These are phyloP conservation scores for Gymnodraco acuticeps DNA, from an alignment of 2,797 vertebrate genomes.

Conservation along the genomic window DNA sequence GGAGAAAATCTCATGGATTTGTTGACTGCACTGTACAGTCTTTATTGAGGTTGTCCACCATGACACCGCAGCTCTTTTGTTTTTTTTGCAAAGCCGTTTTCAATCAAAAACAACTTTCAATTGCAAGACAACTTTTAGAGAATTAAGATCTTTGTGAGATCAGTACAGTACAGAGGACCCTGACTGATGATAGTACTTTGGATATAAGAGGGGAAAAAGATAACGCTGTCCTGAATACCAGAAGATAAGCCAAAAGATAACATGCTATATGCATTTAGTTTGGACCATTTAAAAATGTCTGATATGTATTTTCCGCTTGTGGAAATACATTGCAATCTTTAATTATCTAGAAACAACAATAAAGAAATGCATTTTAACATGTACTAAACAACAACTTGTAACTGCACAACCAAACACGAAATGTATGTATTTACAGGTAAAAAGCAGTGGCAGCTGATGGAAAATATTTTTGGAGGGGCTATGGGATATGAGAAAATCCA, in stretches of 20 bases:
- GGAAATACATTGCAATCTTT: too few relatives aligned
- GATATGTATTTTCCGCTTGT: background rate
- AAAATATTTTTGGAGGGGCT: too few relatives aligned
- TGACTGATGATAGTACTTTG: background rate
- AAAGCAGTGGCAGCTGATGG: background rate
- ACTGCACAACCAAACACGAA: too few relatives aligned
- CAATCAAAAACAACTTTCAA: background rate
- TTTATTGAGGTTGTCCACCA: background rate
- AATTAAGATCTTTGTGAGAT: background rate
- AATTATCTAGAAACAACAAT: background rate
- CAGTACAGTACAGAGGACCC: background rate
- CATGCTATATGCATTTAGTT: background rate
- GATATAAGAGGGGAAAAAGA: background rate
- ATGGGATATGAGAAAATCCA: too few relatives aligned
- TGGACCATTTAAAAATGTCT: background rate
- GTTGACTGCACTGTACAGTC: background rate
- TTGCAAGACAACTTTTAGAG: background rate
- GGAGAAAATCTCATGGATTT: slow-evolving; percentile 1
- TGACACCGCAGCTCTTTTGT: background rate
- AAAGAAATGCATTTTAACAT: background rate
- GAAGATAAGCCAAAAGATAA: too few relatives aligned
- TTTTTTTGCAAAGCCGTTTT: background rate
- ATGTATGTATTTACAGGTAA: background rate
- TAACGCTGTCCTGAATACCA: background rate
- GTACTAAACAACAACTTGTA: background rate